Evolutionary conservation across 2,888 invertebrate genomes (phyloP).

Genomic region (Erynnis tages): DNA sequence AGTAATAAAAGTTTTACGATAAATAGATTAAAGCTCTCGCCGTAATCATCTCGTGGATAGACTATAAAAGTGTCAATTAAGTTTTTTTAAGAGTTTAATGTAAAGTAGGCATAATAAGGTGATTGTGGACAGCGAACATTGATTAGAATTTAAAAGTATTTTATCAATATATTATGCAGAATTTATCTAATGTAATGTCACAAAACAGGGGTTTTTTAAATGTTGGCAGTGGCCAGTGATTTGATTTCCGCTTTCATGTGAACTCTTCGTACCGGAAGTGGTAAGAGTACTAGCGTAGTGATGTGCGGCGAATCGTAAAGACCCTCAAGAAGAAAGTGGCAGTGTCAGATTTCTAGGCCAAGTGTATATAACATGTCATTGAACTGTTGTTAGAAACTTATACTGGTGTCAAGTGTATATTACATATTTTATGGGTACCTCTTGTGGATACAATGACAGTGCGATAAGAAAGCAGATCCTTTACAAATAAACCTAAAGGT

Average conservation of each 20-base stretch:
- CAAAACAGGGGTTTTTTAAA: no score
- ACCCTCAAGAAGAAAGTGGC: conserved; percentile 71
- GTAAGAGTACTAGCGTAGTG: conserved; percentile 43
- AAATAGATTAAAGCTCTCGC: not conserved
- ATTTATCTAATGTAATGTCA: not conserved
- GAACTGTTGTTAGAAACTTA: conserved; percentile 58
- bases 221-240: no score
- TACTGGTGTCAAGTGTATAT: conserved; percentile 54
- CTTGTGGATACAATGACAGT: not conserved
- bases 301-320: conserved; percentile 63
- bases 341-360: conserved; percentile 71
- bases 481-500: no score
- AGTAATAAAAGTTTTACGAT: conserved; percentile 9
- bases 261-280: conserved; percentile 40
- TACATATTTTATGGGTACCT: conserved; percentile 5
- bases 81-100: no score
- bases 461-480: no score
- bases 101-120: no score
- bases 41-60: conserved; percentile 4
- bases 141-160: no score
- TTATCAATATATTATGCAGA: no score
- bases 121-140: no score
- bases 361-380: conserved; percentile 70
- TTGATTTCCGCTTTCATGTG: not conserved
- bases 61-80: conserved; percentile 1